These are phyloP conservation scores for Synanceia verrucosa DNA, from an alignment of 2,797 vertebrate species.

Conservation along the genomic window DNA sequence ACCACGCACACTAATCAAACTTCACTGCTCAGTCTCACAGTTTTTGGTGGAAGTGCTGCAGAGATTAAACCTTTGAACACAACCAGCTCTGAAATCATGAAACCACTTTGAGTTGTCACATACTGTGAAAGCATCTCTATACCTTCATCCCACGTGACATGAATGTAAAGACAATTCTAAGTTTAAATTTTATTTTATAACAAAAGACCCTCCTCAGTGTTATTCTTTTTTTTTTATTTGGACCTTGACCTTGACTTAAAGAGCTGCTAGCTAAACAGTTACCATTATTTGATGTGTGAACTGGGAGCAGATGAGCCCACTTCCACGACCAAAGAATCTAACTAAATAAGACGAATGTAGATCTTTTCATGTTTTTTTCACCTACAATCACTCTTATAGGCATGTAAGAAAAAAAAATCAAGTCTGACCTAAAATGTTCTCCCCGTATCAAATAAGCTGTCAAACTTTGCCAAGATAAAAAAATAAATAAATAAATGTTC, in stretches of 20 bases:
- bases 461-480: too few species aligned
- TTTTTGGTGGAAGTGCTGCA: background rate
- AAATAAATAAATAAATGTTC: too few species aligned
- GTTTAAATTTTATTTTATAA: background rate
- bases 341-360: background rate
- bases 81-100: background rate
- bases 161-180: background rate
- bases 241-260: background rate
- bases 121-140: background rate
- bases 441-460: too few species aligned
- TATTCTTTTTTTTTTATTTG: background rate
- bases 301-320: background rate
- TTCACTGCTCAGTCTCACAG: background rate
- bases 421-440: too few species aligned
- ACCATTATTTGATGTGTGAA: background rate
- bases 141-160: background rate
- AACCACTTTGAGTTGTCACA: background rate
- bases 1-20: background rate
- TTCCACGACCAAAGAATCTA: background rate
- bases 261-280: background rate
- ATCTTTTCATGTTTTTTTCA: too few species aligned
- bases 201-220: background rate
- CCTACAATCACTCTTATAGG: too few species aligned
- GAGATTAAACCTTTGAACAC: background rate
- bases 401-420: too few species aligned